These are phyloP conservation scores for Marmota monax DNA, from an alignment of 2,113 vertebrate species.

Conservation along the genomic window DNA sequence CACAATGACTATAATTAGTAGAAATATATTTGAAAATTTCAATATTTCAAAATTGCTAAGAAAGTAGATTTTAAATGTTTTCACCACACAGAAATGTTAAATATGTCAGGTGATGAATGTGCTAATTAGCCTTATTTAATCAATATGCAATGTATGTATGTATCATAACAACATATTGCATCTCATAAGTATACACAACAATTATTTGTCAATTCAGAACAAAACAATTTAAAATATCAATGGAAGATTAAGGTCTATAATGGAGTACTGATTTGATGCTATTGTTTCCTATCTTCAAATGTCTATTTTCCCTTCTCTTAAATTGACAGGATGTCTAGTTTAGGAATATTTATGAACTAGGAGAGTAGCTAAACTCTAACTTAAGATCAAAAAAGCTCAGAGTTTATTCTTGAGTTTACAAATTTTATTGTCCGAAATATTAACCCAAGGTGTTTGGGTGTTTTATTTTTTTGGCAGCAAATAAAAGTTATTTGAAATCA, in stretches of 20 bases:
- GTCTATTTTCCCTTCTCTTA: not conserved
- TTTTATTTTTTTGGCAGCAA: not conserved
- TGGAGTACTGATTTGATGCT: not conserved
- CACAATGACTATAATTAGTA: not conserved
- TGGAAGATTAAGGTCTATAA: not conserved
- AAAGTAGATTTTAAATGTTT: not conserved
- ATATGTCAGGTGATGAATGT: not conserved
- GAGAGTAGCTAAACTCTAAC: not conserved
- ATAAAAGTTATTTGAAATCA: constrained; percentile 1
- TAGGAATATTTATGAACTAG: not conserved
- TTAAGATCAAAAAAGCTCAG: not conserved
- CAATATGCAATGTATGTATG: not conserved
- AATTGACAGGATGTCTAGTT: not conserved
- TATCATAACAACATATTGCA: not conserved
- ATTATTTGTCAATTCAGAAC: not conserved
- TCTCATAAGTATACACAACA: not conserved
- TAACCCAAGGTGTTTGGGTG: not conserved
- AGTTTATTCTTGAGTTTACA: constrained; percentile 1
- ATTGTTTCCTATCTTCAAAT: not conserved
- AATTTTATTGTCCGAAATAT: not conserved
- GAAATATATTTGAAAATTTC: not conserved
- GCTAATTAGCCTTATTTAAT: not conserved
- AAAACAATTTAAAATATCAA: not conserved
- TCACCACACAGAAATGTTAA: not conserved
- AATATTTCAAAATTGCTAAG: not conserved